Percentiles rank a stretch among this genome's conserved stretches.
Evolutionary conservation across 2,797 vertebrate species (phyloP).

Genomic region (Prionace glauca): DNA sequence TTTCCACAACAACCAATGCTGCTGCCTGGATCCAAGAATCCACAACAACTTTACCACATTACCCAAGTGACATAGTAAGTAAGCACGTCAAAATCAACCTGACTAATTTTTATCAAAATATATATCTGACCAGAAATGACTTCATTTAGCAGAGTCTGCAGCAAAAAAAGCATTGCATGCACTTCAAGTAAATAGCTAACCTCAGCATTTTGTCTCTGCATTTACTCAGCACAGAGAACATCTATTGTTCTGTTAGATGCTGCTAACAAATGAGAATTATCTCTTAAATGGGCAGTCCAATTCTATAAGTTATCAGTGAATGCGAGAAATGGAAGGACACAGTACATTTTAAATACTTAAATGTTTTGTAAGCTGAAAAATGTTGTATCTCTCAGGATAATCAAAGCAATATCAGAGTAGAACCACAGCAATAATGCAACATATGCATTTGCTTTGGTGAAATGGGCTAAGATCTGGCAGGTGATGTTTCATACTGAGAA

Average conservation of each 20-base stretch:
- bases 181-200: neutral
- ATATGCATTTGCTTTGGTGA: neutral
- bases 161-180: neutral
- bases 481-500: neutral
- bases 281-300: neutral
- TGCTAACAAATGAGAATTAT: neutral
- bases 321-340: neutral
- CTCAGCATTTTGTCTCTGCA: neutral
- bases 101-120: neutral
- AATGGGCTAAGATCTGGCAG: neutral
- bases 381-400: neutral
- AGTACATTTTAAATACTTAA: neutral
- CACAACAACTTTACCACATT: neutral
- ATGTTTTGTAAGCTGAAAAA: neutral
- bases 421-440: neutral
- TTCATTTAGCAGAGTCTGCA: neutral
- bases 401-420: neutral
- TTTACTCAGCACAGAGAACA: neutral
- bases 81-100: neutral
- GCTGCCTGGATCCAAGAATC: neutral
- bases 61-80: neutral
- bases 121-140: neutral
- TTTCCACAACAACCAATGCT: neutral
- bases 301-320: neutral
- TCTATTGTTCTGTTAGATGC: neutral